These are phyloP conservation scores for Brenthis ino DNA, from an alignment of 2,888 invertebrate species.

Conservation along the genomic window DNA sequence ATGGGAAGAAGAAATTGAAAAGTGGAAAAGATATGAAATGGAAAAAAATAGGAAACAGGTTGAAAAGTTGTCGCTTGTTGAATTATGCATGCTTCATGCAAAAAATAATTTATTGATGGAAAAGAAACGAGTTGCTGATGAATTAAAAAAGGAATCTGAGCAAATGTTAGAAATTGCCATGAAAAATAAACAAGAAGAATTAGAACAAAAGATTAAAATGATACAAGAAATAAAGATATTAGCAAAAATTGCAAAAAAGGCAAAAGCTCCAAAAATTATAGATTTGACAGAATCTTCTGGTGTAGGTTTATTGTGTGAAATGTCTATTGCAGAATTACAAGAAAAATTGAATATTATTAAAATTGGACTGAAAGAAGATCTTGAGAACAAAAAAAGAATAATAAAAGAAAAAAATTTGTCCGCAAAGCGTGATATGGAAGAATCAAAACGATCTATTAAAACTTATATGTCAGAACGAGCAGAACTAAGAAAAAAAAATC, in stretches of 20 bases:
- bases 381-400: conserved; percentile 71
- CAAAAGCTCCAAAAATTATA: conserved; percentile 76
- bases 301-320: conserved; percentile 83
- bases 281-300: conserved; percentile 83
- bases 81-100: conserved; percentile 59
- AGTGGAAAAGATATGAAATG: conserved; percentile 73
- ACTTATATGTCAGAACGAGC: conserved; percentile 63
- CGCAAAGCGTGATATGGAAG: conserved; percentile 72
- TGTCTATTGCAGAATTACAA: conserved; percentile 84
- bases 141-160: conserved; percentile 62
- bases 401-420: conserved; percentile 71
- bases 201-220: conserved; percentile 73
- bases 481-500: conserved; percentile 53
- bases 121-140: conserved; percentile 62
- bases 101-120: conserved; percentile 53
- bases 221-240: conserved; percentile 79
- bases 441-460: conserved; percentile 69
- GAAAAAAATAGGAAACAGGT: conserved; percentile 74
- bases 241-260: conserved; percentile 74
- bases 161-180: conserved; percentile 59
- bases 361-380: conserved; percentile 76
- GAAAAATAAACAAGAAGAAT: conserved; percentile 73
- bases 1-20: conserved; percentile 76
- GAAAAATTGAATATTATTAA: conserved; percentile 78
- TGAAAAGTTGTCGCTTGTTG: conserved; percentile 64